A percentile compares a stretch with the other conserved stretches of the same genome.
phyloP scores from a whole-genome alignment of 2,113 vertebrate species.

The Scopus umbretta region DNA sequence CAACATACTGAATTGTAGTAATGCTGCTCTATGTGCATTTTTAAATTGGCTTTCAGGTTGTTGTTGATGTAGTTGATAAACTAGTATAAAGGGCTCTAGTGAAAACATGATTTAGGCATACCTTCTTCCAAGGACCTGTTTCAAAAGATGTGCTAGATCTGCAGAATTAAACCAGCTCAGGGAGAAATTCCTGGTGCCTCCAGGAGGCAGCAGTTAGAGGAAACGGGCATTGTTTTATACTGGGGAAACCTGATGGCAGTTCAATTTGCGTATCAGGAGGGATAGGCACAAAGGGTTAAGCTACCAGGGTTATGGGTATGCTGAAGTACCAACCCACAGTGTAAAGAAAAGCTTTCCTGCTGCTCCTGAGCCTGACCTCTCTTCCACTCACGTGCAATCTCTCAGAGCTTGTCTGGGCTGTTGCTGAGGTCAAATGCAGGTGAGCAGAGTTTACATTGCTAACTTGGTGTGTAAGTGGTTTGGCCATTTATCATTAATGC shows the following conservation, averaged over 20 bases:
- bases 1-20: neutral
- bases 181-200: neutral
- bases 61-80: neutral
- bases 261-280: neutral
- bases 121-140: neutral
- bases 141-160: neutral
- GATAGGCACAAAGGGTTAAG: fast-evolving
- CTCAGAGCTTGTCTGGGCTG: neutral
- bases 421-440: neutral
- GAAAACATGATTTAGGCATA: neutral
- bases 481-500: neutral
- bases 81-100: neutral
- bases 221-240: fast-evolving
- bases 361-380: neutral
- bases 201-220: neutral
- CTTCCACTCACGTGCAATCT: fast-evolving
- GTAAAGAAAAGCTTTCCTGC: neutral
- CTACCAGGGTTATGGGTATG: neutral
- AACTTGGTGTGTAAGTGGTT: neutral
- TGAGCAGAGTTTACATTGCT: neutral
- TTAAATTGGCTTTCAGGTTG: neutral
- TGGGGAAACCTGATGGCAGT: neutral
- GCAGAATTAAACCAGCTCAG: neutral
- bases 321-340: neutral
- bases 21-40: neutral